A percentile compares a stretch with the other conserved stretches of the same genome.
phyloP scores from a whole-genome alignment of 2,888 invertebrate genomes.

The Troilus luridus region DNA sequence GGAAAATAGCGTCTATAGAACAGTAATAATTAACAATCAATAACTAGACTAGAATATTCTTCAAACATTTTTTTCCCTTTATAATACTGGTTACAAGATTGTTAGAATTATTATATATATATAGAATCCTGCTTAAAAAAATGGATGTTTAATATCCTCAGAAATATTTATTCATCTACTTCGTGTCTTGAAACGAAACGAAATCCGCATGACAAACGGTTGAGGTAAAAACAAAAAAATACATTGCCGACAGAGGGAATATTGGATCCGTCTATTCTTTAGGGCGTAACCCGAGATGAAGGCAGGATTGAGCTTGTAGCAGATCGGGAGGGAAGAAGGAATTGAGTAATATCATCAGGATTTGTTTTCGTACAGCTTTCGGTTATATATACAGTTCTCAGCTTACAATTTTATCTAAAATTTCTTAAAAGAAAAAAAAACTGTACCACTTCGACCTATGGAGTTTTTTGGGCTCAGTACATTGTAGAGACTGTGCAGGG shows the following conservation, averaged over 20 bases:
- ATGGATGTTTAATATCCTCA: not conserved
- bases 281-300: constrained; percentile 5
- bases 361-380: not conserved
- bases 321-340: not conserved
- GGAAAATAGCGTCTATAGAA: no score
- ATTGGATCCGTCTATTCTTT: constrained; percentile 10
- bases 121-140: no score
- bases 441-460: no score
- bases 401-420: not conserved
- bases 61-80: no score
- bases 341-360: not conserved
- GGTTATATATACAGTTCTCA: not conserved
- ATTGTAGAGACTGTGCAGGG: no score
- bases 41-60: no score
- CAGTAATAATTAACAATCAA: no score
- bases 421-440: no score
- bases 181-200: not conserved
- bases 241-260: not conserved
- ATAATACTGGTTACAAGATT: no score
- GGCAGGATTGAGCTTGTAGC: not conserved
- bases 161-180: not conserved
- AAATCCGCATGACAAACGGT: constrained; percentile 6
- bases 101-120: no score
- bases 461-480: no score
- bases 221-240: not conserved